Conservation (phyloP, 2,888 invertebrate genomes). For the Temnothorax rugatulus region DNA sequence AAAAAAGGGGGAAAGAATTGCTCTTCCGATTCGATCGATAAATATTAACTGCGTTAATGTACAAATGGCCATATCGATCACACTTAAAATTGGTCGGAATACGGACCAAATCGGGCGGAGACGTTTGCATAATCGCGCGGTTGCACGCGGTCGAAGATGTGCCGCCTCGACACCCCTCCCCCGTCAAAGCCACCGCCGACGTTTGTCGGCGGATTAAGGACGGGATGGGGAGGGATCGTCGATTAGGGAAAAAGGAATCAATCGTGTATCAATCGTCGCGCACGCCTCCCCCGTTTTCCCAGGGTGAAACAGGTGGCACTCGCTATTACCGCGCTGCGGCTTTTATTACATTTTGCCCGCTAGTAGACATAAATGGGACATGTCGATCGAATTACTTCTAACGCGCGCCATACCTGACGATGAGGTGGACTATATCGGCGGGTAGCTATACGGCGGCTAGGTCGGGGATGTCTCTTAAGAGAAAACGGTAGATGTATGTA, state of each 20-base stretch:
- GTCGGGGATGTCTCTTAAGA: constrained; percentile 51
- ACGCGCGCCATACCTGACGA: constrained; percentile 56
- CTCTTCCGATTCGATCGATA: neutral
- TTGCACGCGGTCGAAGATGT: constrained; percentile 8
- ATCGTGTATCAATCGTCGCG: constrained; percentile 45
- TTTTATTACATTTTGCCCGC: constrained; percentile 55
- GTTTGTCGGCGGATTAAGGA: neutral
- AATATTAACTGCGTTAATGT: neutral
- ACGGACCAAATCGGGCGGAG: constrained; percentile 16
- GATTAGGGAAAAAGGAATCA: constrained; percentile 35
- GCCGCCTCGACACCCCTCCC: neutral
- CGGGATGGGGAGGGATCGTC: neutral
- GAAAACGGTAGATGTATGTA: constrained; percentile 55
- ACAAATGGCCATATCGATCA: constrained; percentile 21
- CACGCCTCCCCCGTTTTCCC: constrained; percentile 17
- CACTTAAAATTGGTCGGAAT: constrained; percentile 19
- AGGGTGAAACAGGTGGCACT: constrained; percentile 48
- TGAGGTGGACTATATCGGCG: constrained; percentile 39
- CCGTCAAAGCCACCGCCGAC: neutral
- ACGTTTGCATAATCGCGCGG: constrained; percentile 22
- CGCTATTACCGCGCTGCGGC: constrained; percentile 49
- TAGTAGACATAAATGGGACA: constrained; percentile 57
- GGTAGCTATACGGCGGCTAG: neutral
- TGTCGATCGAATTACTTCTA: constrained; percentile 58
- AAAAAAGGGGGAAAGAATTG: neutral